These are phyloP conservation scores for Stegodyphus dumicola DNA, from an alignment of 1,140 invertebrate species.

Conservation along the genomic window DNA sequence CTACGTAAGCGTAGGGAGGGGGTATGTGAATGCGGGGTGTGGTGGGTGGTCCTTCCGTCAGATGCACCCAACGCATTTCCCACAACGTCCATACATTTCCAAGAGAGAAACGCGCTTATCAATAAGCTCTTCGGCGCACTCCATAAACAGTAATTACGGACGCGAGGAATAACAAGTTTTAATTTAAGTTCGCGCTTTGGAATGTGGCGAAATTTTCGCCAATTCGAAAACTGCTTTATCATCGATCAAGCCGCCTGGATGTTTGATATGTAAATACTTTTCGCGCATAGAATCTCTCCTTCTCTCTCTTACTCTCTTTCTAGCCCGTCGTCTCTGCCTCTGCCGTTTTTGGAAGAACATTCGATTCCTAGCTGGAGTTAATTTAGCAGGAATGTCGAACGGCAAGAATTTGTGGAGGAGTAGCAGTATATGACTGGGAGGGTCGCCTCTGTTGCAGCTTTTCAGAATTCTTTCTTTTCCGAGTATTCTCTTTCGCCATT, in stretches of 20 bases:
- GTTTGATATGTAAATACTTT: slow-evolving; percentile 16
- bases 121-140: slow-evolving; percentile 16
- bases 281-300: neutral
- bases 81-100: neutral
- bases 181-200: slow-evolving; percentile 35
- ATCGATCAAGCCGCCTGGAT: slow-evolving; percentile 18
- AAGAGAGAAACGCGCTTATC: slow-evolving; percentile 5
- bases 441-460: too few species aligned
- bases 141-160: slow-evolving; percentile 49
- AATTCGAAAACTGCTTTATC: slow-evolving; percentile 41
- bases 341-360: slow-evolving; percentile 24
- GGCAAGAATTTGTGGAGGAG: too few species aligned
- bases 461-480: too few species aligned
- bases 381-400: too few species aligned
- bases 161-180: slow-evolving; percentile 42
- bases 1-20: neutral
- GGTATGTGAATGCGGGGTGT: too few species aligned
- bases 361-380: neutral
- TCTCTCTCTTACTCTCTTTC: neutral
- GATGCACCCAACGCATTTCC: slow-evolving; percentile 22
- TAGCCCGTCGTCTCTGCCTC: neutral
- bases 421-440: too few species aligned
- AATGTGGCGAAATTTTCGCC: slow-evolving; percentile 39
- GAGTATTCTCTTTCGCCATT: too few species aligned
- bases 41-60: slow-evolving; percentile 10